Evolutionary conservation across 1,140 invertebrate genomes (phyloP).

Genomic region (Cotesia chilonis): DNA sequence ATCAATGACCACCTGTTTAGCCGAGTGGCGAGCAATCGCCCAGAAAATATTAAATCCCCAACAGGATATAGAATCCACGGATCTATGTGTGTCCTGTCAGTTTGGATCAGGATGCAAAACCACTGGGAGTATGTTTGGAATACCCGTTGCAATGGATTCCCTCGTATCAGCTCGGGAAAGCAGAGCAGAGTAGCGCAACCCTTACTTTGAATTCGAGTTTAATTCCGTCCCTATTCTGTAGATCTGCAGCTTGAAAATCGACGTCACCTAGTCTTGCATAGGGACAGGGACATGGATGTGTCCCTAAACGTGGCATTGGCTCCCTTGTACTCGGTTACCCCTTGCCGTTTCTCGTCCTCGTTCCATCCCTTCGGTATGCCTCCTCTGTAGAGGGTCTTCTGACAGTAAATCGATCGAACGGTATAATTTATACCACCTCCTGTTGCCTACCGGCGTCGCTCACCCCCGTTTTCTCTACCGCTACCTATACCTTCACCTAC

Average conservation of each 20-base stretch:
- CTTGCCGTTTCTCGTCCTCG: constrained; percentile 31
- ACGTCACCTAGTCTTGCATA: constrained; percentile 33
- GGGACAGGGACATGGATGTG: constrained; percentile 22
- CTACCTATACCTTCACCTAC: constrained; percentile 20
- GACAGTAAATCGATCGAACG: constrained; percentile 67
- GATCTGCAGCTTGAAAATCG: constrained; percentile 25
- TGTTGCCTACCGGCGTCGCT: constrained; percentile 50
- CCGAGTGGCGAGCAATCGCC: constrained; percentile 1
- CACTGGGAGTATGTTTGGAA: constrained; percentile 29
- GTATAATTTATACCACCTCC: constrained; percentile 66
- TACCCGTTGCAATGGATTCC: constrained; percentile 33
- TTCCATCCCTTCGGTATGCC: constrained; percentile 42
- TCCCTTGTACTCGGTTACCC: constrained; percentile 21
- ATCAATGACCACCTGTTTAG: constrained; percentile 17
- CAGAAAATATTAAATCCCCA: constrained; percentile 36
- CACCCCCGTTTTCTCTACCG: constrained; percentile 37
- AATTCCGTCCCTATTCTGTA: neutral
- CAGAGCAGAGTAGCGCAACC: constrained; percentile 5
- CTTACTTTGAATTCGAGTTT: neutral
- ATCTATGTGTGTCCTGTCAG: constrained; percentile 27
- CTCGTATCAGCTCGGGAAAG: constrained; percentile 9
- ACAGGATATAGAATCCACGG: neutral
- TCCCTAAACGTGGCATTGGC: constrained; percentile 30
- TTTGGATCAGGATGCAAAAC: constrained; percentile 34
- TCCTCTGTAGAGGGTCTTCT: constrained; percentile 58